Base-by-base conservation (phyloP, 2,113 vertebrate genomes). In the Thymallus thymallus region DNA sequence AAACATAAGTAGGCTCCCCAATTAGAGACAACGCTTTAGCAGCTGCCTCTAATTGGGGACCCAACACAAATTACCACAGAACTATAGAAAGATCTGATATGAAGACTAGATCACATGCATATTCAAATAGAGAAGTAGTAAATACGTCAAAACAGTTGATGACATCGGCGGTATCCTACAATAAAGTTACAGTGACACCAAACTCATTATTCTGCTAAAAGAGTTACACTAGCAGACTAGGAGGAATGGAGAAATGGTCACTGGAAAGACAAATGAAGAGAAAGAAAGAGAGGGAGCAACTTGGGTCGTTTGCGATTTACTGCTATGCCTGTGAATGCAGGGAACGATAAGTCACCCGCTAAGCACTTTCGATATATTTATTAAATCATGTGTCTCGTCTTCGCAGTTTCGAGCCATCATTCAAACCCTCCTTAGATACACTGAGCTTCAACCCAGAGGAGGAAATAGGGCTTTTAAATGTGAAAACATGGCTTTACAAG, bases 231-330 rank as follows among this genome's bases (percentile, higher is more conserved):
- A 45, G 30, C 69, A 55, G 71, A 75, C 77, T 30, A 66, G 74
- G 61, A 75, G 58, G 76, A 58, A 69, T 67, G 68, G 69, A 69
- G n/a, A n/a, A 48, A 69, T 30, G 46, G 23, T 23, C 35, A 48
- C 48, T 66, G 73, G 79, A 75, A 80, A 85, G 76, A 87, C 23
- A 20, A 71, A 88, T 79, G 51, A 78, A 75, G 68, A 78, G 69
- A 46, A 72, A 64, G 45, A 68, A 26, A 32, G 55, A 62, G 72
- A 20, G 22, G 61, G 75, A 76, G 67, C 65, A 65, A 65, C 72
- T 80, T 82, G 71, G 73, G 62, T 73, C 76, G 13, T 70, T n/a
- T 55, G 60, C 84, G 84, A 91, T 88, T 89, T 85, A 84, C 74
- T 71, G 81, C 79, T 72, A 68, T 4, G 26, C 55, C 73, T 83